A percentile compares a stretch with the other conserved stretches of the same genome.
phyloP scores from a whole-genome alignment of 2,113 vertebrate genomes.

The Prolemur simus region DNA sequence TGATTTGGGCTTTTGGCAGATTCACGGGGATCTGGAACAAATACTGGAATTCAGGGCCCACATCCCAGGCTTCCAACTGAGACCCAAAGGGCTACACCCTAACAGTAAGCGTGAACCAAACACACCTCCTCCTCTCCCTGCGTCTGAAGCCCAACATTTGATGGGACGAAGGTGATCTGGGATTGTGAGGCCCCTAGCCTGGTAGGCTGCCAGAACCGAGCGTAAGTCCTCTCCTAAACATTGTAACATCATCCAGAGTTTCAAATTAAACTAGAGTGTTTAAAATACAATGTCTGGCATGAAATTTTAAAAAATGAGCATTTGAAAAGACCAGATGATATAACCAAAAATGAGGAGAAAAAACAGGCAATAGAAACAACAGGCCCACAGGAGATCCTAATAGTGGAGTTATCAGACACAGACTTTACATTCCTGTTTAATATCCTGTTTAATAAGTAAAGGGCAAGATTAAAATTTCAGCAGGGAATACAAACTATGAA shows the following conservation, averaged over 20 bases:
- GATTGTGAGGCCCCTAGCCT: not conserved
- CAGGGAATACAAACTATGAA: not conserved
- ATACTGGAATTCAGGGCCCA: not conserved
- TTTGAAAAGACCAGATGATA: not conserved
- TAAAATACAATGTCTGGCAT: not conserved
- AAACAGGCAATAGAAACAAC: not conserved
- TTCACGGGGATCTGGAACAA: not conserved
- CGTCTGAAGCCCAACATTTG: not conserved
- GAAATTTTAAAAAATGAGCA: not conserved
- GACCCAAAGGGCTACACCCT: not conserved
- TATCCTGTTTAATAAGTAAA: not conserved
- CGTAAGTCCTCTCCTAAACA: not conserved
- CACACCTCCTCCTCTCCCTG: not conserved
- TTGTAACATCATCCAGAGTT: not conserved
- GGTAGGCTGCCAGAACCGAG: not conserved
- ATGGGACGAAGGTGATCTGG: not conserved
- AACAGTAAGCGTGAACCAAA: not conserved
- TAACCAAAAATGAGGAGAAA: not conserved
- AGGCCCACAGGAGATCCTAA: not conserved
- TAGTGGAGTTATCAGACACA: not conserved
- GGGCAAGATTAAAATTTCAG: not conserved
- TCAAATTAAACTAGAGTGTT: not conserved
- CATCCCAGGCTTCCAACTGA: not conserved
- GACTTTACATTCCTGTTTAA: not conserved
- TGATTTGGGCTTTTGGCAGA: not conserved